Base-by-base conservation (phyloP, 92 coral and sea anemone genomes). In the Phenganax marumi region DNA sequence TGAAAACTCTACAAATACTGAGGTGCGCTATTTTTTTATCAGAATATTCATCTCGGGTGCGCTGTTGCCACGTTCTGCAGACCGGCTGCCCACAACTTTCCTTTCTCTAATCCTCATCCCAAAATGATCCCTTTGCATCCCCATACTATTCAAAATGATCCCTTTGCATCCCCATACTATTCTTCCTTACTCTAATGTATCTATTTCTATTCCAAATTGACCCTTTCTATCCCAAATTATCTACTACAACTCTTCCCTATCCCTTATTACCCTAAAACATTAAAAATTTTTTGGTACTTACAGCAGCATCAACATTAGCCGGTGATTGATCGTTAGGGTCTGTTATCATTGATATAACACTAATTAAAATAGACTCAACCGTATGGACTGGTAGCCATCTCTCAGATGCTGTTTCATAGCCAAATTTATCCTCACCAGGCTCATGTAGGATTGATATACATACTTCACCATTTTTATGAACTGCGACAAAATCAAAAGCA, bases 301-400 rank as follows among this genome's bases (percentile, higher is more conserved):
- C 98, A 23, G 98, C 98, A 11, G 98, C 98, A 81, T 95, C 98
- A 51, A 95, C 98, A 82, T 95, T 95, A 6, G 98, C 98, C 14
- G 98, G 98, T 8, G 98, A 95, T 81, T 95, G 92, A 69, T 95
- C 98, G 86, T 95, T 95, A n/a, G 98, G 98, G 39, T 95, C 98
- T n/a, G 98, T 91, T 69, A 95, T 70, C 98, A 95, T 95, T 23
- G 98, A 95, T 60, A 95, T 95, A 16, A 95, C 98, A 88, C 98
- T 95, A 50, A 95, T 84, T 46, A 95, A 77, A 68, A 95, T 95
- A 16, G 98, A 87, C 55, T 92, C 93, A 19, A 95, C 97, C 3
- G 98, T 90, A 86, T 95, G 98, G 6, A 95, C 58, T 21, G 98
- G 98, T 12, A 92, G 89, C 98, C 98, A 95, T 39, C 98, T 94